phyloP scores from a whole-genome alignment of 2,113 vertebrate species.

The Halcyon malimbica region DNA sequence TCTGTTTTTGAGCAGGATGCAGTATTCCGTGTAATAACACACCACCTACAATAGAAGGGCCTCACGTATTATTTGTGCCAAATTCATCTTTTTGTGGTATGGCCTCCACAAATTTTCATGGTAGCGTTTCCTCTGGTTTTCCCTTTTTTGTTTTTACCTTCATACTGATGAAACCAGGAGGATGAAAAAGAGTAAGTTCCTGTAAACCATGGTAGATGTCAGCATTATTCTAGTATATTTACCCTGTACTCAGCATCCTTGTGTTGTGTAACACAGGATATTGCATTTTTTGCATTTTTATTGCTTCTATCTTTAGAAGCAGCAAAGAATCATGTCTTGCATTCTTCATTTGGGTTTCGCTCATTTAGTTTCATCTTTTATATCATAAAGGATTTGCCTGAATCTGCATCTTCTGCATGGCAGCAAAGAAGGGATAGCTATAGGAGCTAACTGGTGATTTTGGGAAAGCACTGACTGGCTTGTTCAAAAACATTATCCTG shows the following conservation, averaged over 20 bases:
- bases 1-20: background rate
- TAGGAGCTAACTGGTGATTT: background rate
- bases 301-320: background rate
- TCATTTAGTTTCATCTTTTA: background rate
- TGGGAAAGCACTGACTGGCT: background rate
- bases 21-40: background rate
- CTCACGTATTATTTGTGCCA: background rate
- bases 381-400: background rate
- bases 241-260: background rate
- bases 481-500: background rate
- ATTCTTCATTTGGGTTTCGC: background rate
- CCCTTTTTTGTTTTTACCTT: background rate
- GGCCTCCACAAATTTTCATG: background rate
- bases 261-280: background rate
- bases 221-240: background rate
- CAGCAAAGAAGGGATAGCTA: background rate
- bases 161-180: background rate
- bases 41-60: background rate
- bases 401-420: background rate
- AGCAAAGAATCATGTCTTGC: background rate
- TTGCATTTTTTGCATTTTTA: background rate
- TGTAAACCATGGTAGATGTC: background rate
- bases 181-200: background rate
- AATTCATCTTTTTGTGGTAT: background rate
- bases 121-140: background rate